phyloP scores from a whole-genome alignment of 2,113 vertebrate species.

The Anhinga anhinga region DNA sequence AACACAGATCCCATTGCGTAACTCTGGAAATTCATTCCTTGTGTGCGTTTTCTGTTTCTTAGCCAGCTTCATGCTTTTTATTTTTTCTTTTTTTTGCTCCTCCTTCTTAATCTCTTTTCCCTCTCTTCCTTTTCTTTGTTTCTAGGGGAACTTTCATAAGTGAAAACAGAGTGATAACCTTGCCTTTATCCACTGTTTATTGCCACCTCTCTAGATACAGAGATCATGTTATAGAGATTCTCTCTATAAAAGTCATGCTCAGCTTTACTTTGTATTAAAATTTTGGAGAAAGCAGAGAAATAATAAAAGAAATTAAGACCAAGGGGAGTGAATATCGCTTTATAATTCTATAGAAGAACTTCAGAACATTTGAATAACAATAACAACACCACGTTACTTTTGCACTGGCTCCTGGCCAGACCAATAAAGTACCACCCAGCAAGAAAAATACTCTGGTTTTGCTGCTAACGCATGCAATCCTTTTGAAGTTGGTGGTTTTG shows the following conservation, averaged over 20 bases:
- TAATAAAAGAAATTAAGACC: neutral
- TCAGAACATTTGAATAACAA: neutral
- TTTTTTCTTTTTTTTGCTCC: neutral
- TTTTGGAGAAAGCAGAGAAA: neutral
- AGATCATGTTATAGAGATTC: neutral
- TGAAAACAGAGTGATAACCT: neutral
- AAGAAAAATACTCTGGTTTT: slow-evolving; percentile 9
- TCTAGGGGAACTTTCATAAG: neutral
- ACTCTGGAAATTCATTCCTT: neutral
- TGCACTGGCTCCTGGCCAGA: slow-evolving; percentile 13
- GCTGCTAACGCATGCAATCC: neutral
- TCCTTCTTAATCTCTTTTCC: neutral
- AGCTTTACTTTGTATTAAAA: neutral
- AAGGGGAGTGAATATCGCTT: neutral
- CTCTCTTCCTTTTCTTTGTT: neutral
- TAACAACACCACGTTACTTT: neutral
- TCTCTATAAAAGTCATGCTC: neutral
- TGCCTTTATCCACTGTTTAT: neutral
- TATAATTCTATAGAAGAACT: neutral
- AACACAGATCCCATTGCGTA: neutral
- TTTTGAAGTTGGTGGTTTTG: slow-evolving; percentile 13
- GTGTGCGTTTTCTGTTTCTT: neutral
- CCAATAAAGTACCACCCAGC: slow-evolving; percentile 8
- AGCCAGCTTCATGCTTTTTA: neutral
- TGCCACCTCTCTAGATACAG: neutral